Evolutionary conservation across 2,797 vertebrate species (phyloP), one percentile per base, ranked within the genome.

Genomic region (Phrynocephalus guinanensis): DNA sequence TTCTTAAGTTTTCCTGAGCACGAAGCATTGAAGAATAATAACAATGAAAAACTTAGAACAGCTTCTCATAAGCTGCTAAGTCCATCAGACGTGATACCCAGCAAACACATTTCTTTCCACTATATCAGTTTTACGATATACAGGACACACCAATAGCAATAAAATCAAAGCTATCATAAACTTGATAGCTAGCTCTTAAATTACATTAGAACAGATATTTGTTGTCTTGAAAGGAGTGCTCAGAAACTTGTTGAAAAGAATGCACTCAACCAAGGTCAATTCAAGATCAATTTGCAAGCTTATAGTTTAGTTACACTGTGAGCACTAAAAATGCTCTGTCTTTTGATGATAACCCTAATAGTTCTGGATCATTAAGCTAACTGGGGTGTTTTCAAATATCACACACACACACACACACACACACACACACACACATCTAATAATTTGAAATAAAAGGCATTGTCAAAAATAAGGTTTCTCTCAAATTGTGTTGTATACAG

Each of bases 51-150:
- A 93, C 75, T 75, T 91, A 93, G 89, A 66, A 30, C 82, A 78
- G 88, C 79, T 84, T 90, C 86, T 77, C 52, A 79, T 84, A 77
- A 88, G 87, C 68, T 28, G 76, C 85, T 10, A 87, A 70, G 78
- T 85, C 90, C 86, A 91, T 87, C 92, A 93, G 82, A 88, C 93
- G 89, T 89, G 84, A 93, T 94, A 94, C 91, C 92, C 79, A 83
- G 82, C 90, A 87, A 90, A 92, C 87, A 91, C 75, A 89, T 94
- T 93, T 94, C 90, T 94, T 91, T 92, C 91, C 87, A 94, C 91
- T 93, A 90, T 77, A 72, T 91, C 92, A 89, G 87, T 91, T 93
- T 95, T 92, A 93, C 85, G 90, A 89, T 92, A 94, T 89, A 71
- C 70, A 81, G 79, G 63, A 50, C 88, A 95, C 92, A 84, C 92